Evolutionary conservation across 2,888 invertebrate species (phyloP), one percentile per base, ranked within the genome.

Genomic region (Lasioglossum lativentre): DNA sequence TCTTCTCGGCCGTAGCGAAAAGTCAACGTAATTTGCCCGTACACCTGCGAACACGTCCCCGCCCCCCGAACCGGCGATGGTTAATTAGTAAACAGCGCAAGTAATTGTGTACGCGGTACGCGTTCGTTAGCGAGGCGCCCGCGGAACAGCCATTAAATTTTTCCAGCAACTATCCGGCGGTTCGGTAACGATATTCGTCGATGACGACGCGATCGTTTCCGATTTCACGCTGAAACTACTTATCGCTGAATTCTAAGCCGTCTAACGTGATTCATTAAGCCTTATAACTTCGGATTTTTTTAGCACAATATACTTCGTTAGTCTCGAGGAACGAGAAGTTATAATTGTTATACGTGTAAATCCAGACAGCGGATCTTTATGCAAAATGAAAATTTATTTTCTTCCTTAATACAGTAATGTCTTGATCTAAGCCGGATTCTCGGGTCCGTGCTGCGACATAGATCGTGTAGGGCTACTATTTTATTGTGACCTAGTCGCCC

Each of bases 1-100:
- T 99, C 99, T 96, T 99, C 99, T 73, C 99, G 96, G 0, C 99
- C 99, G 94, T 99, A 99, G 91, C 99, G 97, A 95, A 99, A 99
- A 27, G 99, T 99, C 86, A 99, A 96, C 5, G 99, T 97, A 89
- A 98, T 96, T 95, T 98, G 98, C 68, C 98, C 98, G 94, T 97
- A 98, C 52, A 98, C 97, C 96, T 96, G 80, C 27, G 14, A 84
- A 86, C 75, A 42, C n/a, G 34, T 34, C 70, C 70, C 0, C 66
- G 6, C 23, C 1, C 19, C 0, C 23, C 68, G 66, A 19, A 16
- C 59, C 27, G 27, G 5, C 16, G 30, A 16, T 19, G 75, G 19
- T 30, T 75, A 72, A 85, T 85, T 72, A 78, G 71, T 34, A 38
- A 83, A 75, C 70, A n/a, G 47, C 10, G 34, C 38, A n/a, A 56